These are phyloP conservation scores for Zeugodacus cucurbitae DNA, from an alignment of 1,140 invertebrate genomes.

Conservation along the genomic window DNA sequence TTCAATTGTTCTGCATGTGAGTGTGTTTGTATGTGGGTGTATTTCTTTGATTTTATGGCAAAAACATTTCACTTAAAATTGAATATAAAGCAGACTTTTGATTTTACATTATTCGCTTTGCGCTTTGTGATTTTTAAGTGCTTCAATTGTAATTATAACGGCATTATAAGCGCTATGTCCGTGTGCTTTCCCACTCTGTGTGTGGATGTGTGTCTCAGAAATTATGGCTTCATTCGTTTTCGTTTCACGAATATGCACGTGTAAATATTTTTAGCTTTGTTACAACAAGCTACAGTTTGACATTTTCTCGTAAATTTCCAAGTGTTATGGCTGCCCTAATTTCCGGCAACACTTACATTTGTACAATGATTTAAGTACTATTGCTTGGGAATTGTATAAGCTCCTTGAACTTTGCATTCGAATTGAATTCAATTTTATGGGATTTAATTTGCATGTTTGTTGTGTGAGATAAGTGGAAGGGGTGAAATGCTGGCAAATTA, in stretches of 20 bases:
- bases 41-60: neutral
- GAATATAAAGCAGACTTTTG: conserved; percentile 13
- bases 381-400: neutral
- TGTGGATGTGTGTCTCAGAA: neutral
- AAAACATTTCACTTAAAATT: neutral
- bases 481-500: too few relatives aligned
- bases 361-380: too few relatives aligned
- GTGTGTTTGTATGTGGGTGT: neutral
- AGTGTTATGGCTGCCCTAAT: neutral
- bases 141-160: neutral
- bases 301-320: neutral
- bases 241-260: neutral
- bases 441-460: neutral
- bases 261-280: neutral
- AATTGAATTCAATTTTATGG: neutral
- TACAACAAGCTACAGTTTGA: neutral
- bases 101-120: neutral
- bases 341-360: neutral
- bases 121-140: neutral
- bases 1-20: neutral
- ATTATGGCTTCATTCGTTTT: neutral
- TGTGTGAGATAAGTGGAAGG: neutral
- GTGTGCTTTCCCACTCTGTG: neutral
- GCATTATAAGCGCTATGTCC: neutral
- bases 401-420: neutral